phyloP scores from a whole-genome alignment of 2,113 vertebrate species.

The Pollachius pollachius region DNA sequence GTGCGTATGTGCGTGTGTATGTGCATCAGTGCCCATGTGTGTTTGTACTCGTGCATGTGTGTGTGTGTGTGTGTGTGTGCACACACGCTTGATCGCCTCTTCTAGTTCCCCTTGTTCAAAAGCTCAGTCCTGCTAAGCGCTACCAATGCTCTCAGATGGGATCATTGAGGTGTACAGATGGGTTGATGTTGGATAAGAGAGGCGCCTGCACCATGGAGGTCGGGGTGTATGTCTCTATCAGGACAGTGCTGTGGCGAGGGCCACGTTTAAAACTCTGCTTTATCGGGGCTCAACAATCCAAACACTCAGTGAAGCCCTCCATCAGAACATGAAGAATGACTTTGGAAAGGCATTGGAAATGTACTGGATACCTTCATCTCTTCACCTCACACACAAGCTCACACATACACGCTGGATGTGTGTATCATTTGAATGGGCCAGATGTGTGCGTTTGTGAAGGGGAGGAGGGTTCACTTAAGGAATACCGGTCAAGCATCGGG shows the following conservation, averaged over 20 bases:
- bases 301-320: conserved; percentile 21
- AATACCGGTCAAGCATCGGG: conserved; percentile 11
- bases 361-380: not conserved
- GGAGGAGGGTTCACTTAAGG: not conserved
- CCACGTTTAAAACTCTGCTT: conserved; percentile 29
- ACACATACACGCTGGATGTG: not conserved
- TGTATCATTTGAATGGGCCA: not conserved
- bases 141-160: not conserved
- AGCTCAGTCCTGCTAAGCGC: not conserved
- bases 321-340: conserved; percentile 28
- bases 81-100: not conserved
- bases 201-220: no score
- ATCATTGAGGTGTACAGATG: conserved; percentile 25
- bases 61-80: not conserved
- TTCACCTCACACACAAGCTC: conserved; percentile 5
- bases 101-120: conserved; percentile 21
- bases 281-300: conserved; percentile 33
- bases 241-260: no score
- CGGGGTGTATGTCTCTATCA: no score
- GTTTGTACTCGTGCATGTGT: not conserved
- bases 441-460: not conserved
- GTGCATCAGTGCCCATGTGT: not conserved
- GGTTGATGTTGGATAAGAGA: conserved; percentile 38
- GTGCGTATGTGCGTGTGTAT: not conserved
- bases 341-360: not conserved